Evolutionary conservation across 2,797 vertebrate genomes (phyloP).

Genomic region (Danio albolineatus): DNA sequence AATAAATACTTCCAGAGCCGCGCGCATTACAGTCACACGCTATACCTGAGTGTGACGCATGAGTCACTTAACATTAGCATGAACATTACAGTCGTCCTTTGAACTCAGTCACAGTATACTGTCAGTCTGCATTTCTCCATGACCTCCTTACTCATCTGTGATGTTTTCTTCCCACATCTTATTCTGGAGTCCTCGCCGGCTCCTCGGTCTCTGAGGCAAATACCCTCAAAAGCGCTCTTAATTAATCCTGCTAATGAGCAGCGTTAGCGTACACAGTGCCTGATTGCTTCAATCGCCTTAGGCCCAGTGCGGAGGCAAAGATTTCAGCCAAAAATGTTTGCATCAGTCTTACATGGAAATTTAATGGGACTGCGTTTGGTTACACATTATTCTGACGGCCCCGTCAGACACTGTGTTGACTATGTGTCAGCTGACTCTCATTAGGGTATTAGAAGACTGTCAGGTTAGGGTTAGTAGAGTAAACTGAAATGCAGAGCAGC

Average conservation of each 20-base stretch:
- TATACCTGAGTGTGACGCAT: background rate
- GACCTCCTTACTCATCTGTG: constrained; percentile 57
- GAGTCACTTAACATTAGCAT: constrained; percentile 21
- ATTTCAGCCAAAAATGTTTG: constrained; percentile 15
- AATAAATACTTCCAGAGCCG: constrained; percentile 4
- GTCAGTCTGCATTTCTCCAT: constrained; percentile 8
- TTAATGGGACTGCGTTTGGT: background rate
- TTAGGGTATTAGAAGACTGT: no score
- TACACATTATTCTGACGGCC: no score
- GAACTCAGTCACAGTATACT: constrained; percentile 19
- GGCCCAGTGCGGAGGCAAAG: constrained; percentile 11
- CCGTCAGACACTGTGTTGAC: no score
- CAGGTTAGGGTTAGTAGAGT: no score
- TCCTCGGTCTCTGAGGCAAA: constrained; percentile 60
- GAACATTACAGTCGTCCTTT: constrained; percentile 2
- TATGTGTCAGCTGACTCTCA: no score
- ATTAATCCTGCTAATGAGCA: constrained; percentile 79
- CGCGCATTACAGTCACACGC: background rate
- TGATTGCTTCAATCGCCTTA: constrained; percentile 40
- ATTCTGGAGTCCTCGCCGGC: constrained; percentile 70
- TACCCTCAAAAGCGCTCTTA: constrained; percentile 71
- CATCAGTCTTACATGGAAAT: constrained; percentile 12
- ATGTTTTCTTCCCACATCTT: constrained; percentile 43
- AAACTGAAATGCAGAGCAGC: no score
- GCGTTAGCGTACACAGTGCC: constrained; percentile 67